These are phyloP conservation scores for Heteractis magnifica DNA, from an alignment of 92 coral and sea anemone genomes.

Conservation along the genomic window DNA sequence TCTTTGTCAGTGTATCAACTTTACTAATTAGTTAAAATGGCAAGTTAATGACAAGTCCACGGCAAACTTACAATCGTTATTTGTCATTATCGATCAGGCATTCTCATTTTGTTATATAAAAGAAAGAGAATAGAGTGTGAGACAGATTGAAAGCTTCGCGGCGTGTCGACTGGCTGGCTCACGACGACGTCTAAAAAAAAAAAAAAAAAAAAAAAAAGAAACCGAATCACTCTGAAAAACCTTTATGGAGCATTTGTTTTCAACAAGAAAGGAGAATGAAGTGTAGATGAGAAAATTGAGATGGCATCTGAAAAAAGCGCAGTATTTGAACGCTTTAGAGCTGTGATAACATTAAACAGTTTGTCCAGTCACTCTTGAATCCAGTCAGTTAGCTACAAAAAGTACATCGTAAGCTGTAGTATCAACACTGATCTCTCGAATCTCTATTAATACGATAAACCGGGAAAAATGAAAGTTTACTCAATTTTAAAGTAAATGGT, in stretches of 20 bases:
- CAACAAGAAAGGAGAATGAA: neutral
- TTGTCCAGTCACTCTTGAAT: too few species aligned
- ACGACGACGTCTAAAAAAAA: neutral
- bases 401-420: too few species aligned
- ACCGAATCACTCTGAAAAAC: neutral
- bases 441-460: neutral
- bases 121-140: conserved; percentile 1
- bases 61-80: neutral
- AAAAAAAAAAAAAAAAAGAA: neutral
- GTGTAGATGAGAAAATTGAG: neutral
- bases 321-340: neutral
- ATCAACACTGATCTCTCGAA: neutral
- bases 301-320: neutral
- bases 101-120: neutral
- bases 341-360: neutral
- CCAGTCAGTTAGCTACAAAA: too few species aligned
- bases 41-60: conserved; percentile 1
- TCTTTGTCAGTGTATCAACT: neutral
- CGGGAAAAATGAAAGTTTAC: neutral
- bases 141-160: neutral
- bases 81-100: conserved; percentile 3
- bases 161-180: neutral
- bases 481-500: neutral
- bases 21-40: conserved; percentile 11
- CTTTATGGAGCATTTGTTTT: neutral